Base-by-base conservation (phyloP, 2,113 vertebrate genomes). In the Nasalis larvatus region DNA sequence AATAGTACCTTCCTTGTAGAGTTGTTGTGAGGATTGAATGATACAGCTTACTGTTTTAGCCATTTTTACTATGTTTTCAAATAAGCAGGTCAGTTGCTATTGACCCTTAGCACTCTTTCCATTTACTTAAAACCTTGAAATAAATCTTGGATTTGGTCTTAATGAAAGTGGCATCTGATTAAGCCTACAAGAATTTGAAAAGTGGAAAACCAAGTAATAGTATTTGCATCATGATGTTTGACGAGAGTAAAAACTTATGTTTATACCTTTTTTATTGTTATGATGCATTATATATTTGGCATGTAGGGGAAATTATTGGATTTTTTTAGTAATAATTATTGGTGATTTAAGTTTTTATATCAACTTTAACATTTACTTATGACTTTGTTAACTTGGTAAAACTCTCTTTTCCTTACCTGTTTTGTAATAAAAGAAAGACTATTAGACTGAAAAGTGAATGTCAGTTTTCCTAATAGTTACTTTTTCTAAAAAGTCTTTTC, bases 151-250 rank as follows among this genome's bases (percentile, higher is more conserved):
- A 83, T 92, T 93, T 85, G 42, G 63, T 94, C 74, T 89, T 73
- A 63, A 49, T 35, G 56, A 95, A 85, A 89, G 27, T 92, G 27
- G 54, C 63, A 54, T 7, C 27, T 83, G 23, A 92, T 63, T 92
- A 94, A 94, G 56, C 80, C 58, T 95, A 1, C 4, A 94, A 90
- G 40, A 96, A 92, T 96, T 96, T 88, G 10, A 85, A 85, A 96
- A 78, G 21, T 78, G 40, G 86, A 96, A 95, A 95, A 58, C 20
- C 20, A 84, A 32, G 17, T 73, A 92, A 32, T 92, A 89, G 21
- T 95, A 76, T 74, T 94, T 94, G n/a, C 47, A 92, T 86, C 6
- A 91, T 89, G 76, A 69, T 89, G 73, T 93, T 88, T 93, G 71
- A 91, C 25, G 8, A 96, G 16, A 90, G 23, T 56, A 4, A 88